These are phyloP conservation scores for Drosophila ironensis DNA, from an alignment of 1,140 invertebrate species.

Conservation along the genomic window DNA sequence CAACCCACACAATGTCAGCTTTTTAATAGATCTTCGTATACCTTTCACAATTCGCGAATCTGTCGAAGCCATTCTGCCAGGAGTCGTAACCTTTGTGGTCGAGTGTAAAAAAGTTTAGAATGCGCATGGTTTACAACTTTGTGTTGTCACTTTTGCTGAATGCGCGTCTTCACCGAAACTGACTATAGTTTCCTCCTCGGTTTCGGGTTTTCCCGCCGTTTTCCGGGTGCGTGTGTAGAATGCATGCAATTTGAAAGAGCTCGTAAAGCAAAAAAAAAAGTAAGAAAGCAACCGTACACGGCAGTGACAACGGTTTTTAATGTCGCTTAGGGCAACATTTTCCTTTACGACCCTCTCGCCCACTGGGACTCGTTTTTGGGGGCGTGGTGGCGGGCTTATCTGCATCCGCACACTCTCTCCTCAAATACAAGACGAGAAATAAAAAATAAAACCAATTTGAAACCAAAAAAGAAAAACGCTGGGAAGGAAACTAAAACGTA, in stretches of 20 bases:
- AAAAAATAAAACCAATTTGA: not conserved
- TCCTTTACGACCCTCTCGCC: slow-evolving; percentile 15
- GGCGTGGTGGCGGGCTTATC: slow-evolving; percentile 16
- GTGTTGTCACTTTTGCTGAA: not conserved
- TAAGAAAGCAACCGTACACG: not conserved
- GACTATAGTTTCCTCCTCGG: too few species aligned
- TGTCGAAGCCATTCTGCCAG: not conserved
- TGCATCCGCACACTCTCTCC: slow-evolving; percentile 2
- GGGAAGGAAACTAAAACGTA: slow-evolving; percentile 33
- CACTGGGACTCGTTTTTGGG: not conserved
- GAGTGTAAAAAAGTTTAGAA: not conserved
- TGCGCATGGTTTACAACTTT: not conserved
- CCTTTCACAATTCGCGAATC: not conserved
- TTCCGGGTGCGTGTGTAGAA: slow-evolving; percentile 32
- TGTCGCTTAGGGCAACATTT: slow-evolving; percentile 34
- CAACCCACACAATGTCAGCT: not conserved
- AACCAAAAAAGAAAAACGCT: not conserved
- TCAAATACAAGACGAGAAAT: not conserved
- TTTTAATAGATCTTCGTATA: not conserved
- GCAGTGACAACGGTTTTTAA: slow-evolving; percentile 35
- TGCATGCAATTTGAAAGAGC: slow-evolving; percentile 48
- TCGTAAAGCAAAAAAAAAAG: slow-evolving; percentile 33
- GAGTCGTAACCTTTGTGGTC: not conserved
- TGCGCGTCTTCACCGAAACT: too few species aligned
- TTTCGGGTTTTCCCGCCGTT: not conserved